Conservation (phyloP, 2,113 vertebrate species). For the Synodontis membranacea region DNA sequence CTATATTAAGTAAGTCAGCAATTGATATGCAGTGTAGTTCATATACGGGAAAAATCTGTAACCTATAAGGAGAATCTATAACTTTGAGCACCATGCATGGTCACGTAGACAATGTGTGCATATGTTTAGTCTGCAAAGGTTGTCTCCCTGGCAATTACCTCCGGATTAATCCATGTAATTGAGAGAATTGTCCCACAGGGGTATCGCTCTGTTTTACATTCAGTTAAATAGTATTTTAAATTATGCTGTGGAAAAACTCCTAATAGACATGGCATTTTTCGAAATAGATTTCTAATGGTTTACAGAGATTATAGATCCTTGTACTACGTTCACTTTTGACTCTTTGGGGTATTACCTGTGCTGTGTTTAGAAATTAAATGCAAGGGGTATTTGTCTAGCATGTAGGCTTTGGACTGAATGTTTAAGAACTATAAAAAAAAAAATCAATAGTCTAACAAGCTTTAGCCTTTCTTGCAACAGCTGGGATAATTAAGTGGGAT, state of each 20-base stretch:
- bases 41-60: background rate
- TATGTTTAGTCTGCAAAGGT: background rate
- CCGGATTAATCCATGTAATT: background rate
- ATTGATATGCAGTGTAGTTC: background rate
- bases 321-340: background rate
- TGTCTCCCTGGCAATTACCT: background rate
- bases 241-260: background rate
- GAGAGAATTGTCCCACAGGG: background rate
- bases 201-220: background rate
- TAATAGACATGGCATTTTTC: background rate
- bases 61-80: background rate
- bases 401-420: background rate
- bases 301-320: background rate
- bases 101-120: background rate
- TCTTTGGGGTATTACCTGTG: background rate
- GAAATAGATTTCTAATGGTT: background rate
- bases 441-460: slow-evolving; percentile 24
- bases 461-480: background rate
- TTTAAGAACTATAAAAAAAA: slow-evolving; percentile 14
- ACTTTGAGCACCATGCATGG: background rate
- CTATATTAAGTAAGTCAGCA: too few relatives aligned
- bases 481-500: background rate
- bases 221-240: background rate
- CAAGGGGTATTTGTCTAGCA: background rate
- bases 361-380: slow-evolving; percentile 25